phyloP scores from a whole-genome alignment of 2,888 invertebrate genomes.

The Mesodorylaimus sp. region DNA sequence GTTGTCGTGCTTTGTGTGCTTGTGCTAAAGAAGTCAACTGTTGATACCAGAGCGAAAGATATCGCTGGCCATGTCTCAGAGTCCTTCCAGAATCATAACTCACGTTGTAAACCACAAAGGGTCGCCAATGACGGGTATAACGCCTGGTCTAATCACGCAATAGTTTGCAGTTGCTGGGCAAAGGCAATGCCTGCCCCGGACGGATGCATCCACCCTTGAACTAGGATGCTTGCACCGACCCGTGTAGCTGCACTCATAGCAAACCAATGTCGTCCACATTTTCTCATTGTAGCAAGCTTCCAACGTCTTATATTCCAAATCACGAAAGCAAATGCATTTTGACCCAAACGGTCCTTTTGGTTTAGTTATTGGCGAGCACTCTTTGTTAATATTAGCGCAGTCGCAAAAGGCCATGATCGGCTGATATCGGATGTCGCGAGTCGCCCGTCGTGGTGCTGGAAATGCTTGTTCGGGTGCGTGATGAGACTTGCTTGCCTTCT shows the following conservation, averaged over 20 bases:
- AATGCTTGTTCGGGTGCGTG: neutral
- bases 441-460: neutral
- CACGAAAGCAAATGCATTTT: constrained; percentile 2
- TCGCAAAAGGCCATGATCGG: constrained; percentile 5
- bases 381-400: neutral
- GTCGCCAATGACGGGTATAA: neutral
- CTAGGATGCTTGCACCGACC: neutral
- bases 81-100: too few relatives aligned
- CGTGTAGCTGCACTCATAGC: neutral
- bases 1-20: neutral
- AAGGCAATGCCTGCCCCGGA: neutral
- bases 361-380: neutral
- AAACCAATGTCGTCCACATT: constrained; percentile 1
- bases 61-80: too few relatives aligned
- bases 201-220: neutral
- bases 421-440: constrained; percentile 4
- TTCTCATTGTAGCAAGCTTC: constrained; percentile 6
- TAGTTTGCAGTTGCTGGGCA: neutral
- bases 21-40: too few relatives aligned
- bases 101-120: neutral
- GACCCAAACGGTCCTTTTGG: neutral
- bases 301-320: neutral
- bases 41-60: too few relatives aligned
- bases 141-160: neutral
- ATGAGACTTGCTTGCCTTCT: neutral